Evolutionary conservation across 2,113 vertebrate species (phyloP), one percentile per base, ranked within the genome.

Genomic region (Psittacula cyanocephala): DNA sequence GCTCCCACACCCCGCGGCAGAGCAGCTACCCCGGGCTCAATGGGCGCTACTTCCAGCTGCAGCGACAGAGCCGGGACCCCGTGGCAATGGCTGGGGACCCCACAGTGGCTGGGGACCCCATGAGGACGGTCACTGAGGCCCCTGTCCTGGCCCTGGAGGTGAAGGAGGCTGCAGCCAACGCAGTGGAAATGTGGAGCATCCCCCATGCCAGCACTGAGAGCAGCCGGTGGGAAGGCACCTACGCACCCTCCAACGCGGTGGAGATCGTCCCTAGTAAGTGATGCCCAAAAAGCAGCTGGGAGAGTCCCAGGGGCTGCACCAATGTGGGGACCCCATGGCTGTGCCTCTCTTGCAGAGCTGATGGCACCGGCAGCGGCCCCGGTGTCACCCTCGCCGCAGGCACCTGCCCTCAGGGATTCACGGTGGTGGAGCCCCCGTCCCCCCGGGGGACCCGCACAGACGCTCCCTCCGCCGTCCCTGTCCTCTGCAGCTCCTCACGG

Each of bases 1-100:
- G 64, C 71, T 41, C 95, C 47, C 20, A 0, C 0, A 4, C 62
- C 8, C 88, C 79, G 1, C 77, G 37, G 64, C 76, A 43, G 43
- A 96, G 93, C 14, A 53, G 95, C 87, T 96, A 93, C 11, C 39
- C 95, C 0, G 97, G 98, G 2, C 52, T 98, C 67, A 98, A 98
- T 0, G 98, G 98, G 31, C 97, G 97, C 37, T 83, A 98, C 89
- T 98, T 98, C 93, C 98, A 98, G 57, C 91, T 96, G 14, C 97
- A 94, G 68, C 71, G 3, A 31, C 28, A 75, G 17, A 37, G 63
- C 82, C 9, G 3, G n/a, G 91, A 95, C 60, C 74, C 94, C 2
- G 0, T 3, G 2, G 87, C 2, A 28, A 4, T 6, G 7, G 3
- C 28, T 2, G 69, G 37, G 37, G 37, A 37, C 37, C 37, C 37